Conservation (phyloP, 35 echinoderm and acorn worm genomes). For the Strongylocentrotus purpuratus region DNA sequence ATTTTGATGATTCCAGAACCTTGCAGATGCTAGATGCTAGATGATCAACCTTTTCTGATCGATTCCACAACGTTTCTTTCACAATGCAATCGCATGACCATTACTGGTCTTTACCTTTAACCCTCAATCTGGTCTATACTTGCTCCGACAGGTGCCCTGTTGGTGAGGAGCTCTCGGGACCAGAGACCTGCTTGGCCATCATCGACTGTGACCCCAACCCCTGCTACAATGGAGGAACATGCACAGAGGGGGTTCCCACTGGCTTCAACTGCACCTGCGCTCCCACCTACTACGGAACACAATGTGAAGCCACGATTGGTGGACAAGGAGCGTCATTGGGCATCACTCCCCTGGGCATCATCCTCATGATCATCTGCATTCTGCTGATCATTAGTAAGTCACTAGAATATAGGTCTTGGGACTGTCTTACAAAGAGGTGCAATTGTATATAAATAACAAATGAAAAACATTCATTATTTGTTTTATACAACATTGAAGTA, state of each 20-base stretch:
- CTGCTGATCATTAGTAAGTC: slow-evolving; percentile 89
- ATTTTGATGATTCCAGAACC: too few species aligned
- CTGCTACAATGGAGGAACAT: slow-evolving; percentile 67
- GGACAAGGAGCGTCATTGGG: background rate
- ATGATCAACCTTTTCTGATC: too few species aligned
- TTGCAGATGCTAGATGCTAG: too few species aligned
- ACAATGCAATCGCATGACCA: too few species aligned
- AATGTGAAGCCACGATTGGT: slow-evolving; percentile 40
- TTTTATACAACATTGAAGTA: too few species aligned
- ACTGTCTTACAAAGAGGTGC: too few species aligned
- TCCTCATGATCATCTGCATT: slow-evolving; percentile 69
- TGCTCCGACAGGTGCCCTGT: slow-evolving; percentile 57
- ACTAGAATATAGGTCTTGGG: background rate
- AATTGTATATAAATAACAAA: too few species aligned
- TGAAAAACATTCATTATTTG: too few species aligned
- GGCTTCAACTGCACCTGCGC: slow-evolving; percentile 50
- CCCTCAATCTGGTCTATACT: background rate
- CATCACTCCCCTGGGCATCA: slow-evolving; percentile 59
- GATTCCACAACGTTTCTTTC: too few species aligned
- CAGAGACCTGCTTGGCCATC: slow-evolving; percentile 27
- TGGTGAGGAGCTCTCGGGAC: background rate
- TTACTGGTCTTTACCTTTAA: too few species aligned
- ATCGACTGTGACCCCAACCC: slow-evolving; percentile 57
- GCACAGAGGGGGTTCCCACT: slow-evolving; percentile 12
- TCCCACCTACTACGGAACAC: slow-evolving; percentile 21